These are phyloP conservation scores for Leptopilina myrica DNA, from an alignment of 2,888 invertebrate species.

Conservation along the genomic window DNA sequence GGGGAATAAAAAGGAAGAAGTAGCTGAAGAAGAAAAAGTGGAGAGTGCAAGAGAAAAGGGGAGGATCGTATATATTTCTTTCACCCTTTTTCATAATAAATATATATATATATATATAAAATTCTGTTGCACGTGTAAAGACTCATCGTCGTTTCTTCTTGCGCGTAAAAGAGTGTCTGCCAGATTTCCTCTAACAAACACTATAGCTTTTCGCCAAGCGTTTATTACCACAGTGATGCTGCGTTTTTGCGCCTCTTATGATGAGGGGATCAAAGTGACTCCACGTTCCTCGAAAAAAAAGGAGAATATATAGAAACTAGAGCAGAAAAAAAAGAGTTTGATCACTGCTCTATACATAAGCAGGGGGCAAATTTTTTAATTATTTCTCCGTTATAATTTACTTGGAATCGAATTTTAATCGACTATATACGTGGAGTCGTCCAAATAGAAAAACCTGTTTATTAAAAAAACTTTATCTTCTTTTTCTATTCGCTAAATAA, in stretches of 20 bases:
- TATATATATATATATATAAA: no score
- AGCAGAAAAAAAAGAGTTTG: slow-evolving; percentile 17
- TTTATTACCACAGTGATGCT: slow-evolving; percentile 26
- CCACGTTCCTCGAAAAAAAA: neutral
- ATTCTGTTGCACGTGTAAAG: slow-evolving; percentile 25
- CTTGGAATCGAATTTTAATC: no score
- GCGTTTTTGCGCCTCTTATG: slow-evolving; percentile 9
- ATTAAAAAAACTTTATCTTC: no score
- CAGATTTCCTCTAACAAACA: slow-evolving; percentile 35
- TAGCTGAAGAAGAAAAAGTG: no score
- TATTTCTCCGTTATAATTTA: no score
- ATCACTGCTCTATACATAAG: slow-evolving; percentile 9
- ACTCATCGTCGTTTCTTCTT: slow-evolving; percentile 24
- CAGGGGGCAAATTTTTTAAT: slow-evolving; percentile 3
- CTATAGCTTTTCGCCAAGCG: slow-evolving; percentile 31
- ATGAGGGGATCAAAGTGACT: slow-evolving; percentile 27
- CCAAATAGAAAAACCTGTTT: no score
- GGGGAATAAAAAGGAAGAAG: no score
- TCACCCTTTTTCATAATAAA: slow-evolving; percentile 26
- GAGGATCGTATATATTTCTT: slow-evolving; percentile 14
- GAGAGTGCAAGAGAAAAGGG: neutral
- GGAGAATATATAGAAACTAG: no score
- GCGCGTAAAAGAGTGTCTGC: slow-evolving; percentile 10
- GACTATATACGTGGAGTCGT: no score
- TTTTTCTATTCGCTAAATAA: no score